Conservation (phyloP, 2,888 invertebrate species). For the Apotomis betuletana region DNA sequence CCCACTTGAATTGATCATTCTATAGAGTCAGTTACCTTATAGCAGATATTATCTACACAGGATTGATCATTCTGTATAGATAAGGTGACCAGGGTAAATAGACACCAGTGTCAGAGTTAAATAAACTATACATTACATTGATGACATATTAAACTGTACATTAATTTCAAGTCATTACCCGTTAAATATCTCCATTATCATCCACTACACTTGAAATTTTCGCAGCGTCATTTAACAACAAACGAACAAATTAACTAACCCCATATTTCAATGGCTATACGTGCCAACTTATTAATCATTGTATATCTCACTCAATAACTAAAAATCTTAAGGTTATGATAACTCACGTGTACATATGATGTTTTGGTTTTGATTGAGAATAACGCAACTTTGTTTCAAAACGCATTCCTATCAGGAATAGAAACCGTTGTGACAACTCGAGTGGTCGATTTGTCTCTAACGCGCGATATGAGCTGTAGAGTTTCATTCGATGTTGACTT, state of each 20-base stretch:
- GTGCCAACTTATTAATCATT: conserved; percentile 17
- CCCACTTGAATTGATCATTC: too few relatives aligned
- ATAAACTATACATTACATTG: background rate
- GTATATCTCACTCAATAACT: background rate
- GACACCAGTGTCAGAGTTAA: too few relatives aligned
- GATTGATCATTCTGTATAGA: too few relatives aligned
- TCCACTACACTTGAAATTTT: conserved; percentile 5
- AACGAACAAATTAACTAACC: conserved; percentile 4
- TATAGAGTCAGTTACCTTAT: too few relatives aligned
- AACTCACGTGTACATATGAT: background rate
- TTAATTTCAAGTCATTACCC: background rate
- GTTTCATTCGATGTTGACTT: background rate
- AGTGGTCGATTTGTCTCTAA: conserved; percentile 34
- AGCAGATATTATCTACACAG: too few relatives aligned
- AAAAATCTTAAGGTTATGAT: background rate
- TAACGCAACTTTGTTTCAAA: conserved; percentile 29
- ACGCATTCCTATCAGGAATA: conserved; percentile 34
- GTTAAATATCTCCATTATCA: background rate
- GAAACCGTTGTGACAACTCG: conserved; percentile 33
- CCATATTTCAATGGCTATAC: conserved; percentile 8
- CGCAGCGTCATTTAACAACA: background rate
- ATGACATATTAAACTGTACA: background rate
- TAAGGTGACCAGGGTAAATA: too few relatives aligned
- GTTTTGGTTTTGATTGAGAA: background rate
- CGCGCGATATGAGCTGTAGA: conserved; percentile 22